Evolutionary conservation across 1,140 invertebrate species (phyloP).

Genomic region (Bombus difficillimus): DNA sequence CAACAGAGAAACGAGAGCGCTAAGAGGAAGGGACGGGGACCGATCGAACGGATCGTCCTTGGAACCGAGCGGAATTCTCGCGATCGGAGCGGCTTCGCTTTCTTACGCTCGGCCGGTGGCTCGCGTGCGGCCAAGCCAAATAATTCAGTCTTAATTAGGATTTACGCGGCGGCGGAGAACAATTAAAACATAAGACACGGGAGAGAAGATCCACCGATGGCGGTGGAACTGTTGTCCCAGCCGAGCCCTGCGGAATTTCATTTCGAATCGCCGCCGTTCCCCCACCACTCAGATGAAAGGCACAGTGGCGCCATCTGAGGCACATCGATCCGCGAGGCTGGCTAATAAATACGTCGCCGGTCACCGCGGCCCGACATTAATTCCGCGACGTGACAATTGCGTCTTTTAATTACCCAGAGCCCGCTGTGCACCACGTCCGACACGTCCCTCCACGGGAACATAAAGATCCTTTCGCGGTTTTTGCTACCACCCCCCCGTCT

Average conservation of each 20-base stretch:
- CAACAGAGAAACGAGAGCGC: not conserved
- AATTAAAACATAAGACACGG: slow-evolving; percentile 75
- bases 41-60: slow-evolving; percentile 51
- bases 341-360: slow-evolving; percentile 40
- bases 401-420: slow-evolving; percentile 60
- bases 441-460: slow-evolving; percentile 38
- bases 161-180: slow-evolving; percentile 73
- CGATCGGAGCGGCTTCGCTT: slow-evolving; percentile 46
- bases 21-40: not conserved
- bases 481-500: not conserved
- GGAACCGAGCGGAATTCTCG: slow-evolving; percentile 48
- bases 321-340: slow-evolving; percentile 10
- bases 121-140: slow-evolving; percentile 53
- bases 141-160: slow-evolving; percentile 78
- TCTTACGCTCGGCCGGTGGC: slow-evolving; percentile 40
- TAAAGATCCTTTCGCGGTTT: slow-evolving; percentile 40
- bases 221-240: slow-evolving; percentile 49
- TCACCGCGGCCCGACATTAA: slow-evolving; percentile 32
- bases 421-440: slow-evolving; percentile 25
- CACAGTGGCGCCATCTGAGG: slow-evolving; percentile 19
- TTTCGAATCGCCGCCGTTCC: slow-evolving; percentile 5
- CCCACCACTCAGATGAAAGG: not conserved
- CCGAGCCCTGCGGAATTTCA: slow-evolving; percentile 38
- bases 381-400: slow-evolving; percentile 52
- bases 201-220: slow-evolving; percentile 25